A percentile compares a stretch with the other conserved stretches of the same genome.
Conservation (phyloP, 2,888 invertebrate genomes). For the Rhingia rostrata region DNA sequence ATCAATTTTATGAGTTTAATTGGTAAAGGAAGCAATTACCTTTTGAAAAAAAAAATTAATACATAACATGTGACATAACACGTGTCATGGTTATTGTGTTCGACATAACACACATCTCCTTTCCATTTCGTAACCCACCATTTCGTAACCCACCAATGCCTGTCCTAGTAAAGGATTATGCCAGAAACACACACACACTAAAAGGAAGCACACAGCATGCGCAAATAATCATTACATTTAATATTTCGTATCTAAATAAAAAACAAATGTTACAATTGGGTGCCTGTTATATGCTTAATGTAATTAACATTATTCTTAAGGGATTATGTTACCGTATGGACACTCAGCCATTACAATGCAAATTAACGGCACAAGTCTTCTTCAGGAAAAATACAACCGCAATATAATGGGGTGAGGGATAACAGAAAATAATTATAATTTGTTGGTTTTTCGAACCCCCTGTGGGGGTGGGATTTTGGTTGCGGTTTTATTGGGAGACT, state of each 20-base stretch:
- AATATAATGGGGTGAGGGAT: conserved; percentile 13
- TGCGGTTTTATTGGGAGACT: conserved; percentile 27
- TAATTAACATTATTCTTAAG: conserved; percentile 60
- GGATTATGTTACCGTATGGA: conserved; percentile 35
- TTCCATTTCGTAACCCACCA: too few species aligned
- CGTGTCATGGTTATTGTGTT: too few species aligned
- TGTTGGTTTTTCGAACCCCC: conserved; percentile 22
- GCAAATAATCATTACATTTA: conserved; percentile 45
- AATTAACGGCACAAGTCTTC: conserved; percentile 43
- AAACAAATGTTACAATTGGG: conserved; percentile 6
- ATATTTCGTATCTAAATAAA: conserved; percentile 19
- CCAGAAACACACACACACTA: background rate
- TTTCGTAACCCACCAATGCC: too few species aligned
- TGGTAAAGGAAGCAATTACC: too few species aligned
- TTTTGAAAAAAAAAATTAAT: too few species aligned
- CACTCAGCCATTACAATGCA: conserved; percentile 27
- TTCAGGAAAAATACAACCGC: background rate
- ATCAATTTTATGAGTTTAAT: too few species aligned
- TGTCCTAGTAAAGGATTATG: conserved; percentile 1
- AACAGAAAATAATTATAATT: conserved; percentile 2
- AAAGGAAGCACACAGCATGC: conserved; percentile 6
- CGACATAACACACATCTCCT: too few species aligned
- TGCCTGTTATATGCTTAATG: conserved; percentile 23
- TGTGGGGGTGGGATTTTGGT: conserved; percentile 42
- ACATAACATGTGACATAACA: too few species aligned